Base-by-base conservation (phyloP, 2,113 vertebrate genomes). In the Ramphastos sulfuratus region DNA sequence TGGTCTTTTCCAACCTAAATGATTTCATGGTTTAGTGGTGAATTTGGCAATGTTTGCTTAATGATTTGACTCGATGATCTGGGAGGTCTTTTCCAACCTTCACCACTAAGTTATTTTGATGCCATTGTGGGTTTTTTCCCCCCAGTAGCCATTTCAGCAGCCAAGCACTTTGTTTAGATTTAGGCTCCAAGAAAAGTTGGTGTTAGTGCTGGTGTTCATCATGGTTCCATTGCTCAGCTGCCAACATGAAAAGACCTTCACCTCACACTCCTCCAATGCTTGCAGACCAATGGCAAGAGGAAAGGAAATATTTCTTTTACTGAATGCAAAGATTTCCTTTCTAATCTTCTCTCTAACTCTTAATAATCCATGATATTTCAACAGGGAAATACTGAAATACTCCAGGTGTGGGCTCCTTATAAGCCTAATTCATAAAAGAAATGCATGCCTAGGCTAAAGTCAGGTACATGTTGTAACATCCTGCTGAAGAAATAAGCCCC, bases 391-490 rank as follows among this genome's bases (percentile, higher is more conserved):
- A 72, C 37, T 11, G 84, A 60, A 50, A n/a, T 8, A 20, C 55
- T 59, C 33, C 27, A 33, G n/a, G 7, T 44, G 31, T 13, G 20
- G 39, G 25, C 27, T 72, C 3, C 35, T 76, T 61, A 24, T 12
- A 63, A 90, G 20, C 18, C 54, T 27, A 31, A 65, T 70, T 91
- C 35, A 66, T 67, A 33, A 42, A 75, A 79, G 52, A 65, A 54
- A 27, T 15, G 16, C 0, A 1, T 64, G 7, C 0, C 0, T 14
- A 1, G n/a, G 78, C 56, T 72, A 11, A 71, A 66, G 58, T 24
- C 33, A 31, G 59, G 72, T 8, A 48, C 3, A 0, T 23, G 59
- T 55, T 73, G 37, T 44, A 63, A 54, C 18, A 35, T 60, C 46
- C 75, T 89, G 77, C 66, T 89, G 55, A 89, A 60, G 35, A 59